Evolutionary conservation across 2,797 vertebrate species (phyloP).

Genomic region (Pangasius larnaudii): DNA sequence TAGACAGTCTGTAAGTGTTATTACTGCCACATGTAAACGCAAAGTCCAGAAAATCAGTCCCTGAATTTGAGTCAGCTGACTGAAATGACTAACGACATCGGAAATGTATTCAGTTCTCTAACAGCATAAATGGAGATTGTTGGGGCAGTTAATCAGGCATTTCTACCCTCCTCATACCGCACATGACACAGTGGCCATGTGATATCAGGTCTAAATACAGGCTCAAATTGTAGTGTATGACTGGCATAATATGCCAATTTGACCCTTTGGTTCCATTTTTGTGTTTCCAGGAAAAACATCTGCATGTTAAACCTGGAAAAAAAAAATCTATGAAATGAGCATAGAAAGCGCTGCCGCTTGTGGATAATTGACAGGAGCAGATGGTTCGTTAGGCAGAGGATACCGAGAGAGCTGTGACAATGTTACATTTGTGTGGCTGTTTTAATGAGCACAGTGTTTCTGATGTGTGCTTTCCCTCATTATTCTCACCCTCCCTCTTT

Average conservation of each 20-base stretch:
- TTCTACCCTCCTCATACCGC: neutral
- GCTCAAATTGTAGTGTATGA: neutral
- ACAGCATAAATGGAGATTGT: neutral
- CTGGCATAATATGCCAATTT: neutral
- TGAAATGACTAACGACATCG: slow-evolving; percentile 1
- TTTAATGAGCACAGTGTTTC: slow-evolving; percentile 33
- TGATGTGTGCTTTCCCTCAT: slow-evolving; percentile 27
- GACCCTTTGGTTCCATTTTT: neutral
- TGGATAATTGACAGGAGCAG: slow-evolving; percentile 30
- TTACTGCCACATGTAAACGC: neutral
- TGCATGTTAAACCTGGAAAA: slow-evolving; percentile 18
- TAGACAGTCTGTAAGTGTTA: neutral
- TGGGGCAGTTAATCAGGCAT: neutral
- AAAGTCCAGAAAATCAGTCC: neutral
- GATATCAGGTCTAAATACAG: neutral
- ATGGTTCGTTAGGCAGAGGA: slow-evolving; percentile 30
- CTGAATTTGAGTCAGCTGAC: slow-evolving; percentile 12
- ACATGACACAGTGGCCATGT: neutral
- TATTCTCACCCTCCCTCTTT: neutral
- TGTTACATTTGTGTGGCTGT: slow-evolving; percentile 20
- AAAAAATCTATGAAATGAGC: neutral
- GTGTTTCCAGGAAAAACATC: neutral
- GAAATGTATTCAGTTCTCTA: neutral
- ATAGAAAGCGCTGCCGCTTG: neutral
- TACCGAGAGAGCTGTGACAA: neutral